Conservation (phyloP, 2,113 vertebrate genomes). For the Platysternon megacephalum region DNA sequence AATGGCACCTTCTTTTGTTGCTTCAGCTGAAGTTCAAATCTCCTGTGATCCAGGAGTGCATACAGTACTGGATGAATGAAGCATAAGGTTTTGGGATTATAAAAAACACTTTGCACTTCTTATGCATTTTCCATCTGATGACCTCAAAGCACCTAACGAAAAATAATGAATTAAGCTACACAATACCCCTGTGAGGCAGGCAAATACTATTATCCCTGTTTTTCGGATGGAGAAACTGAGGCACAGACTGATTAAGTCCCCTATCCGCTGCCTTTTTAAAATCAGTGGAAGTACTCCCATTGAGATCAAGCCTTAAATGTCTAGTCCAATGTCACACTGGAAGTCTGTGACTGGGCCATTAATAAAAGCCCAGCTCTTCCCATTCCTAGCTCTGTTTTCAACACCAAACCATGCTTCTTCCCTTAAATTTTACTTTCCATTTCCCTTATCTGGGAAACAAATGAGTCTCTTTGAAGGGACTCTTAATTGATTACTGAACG, state of each 20-base stretch:
- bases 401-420: neutral
- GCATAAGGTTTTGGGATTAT: neutral
- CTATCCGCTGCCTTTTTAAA: neutral
- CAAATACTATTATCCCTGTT: neutral
- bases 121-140: neutral
- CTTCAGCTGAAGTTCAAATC: neutral
- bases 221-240: neutral
- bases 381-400: neutral
- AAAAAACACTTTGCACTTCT: neutral
- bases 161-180: neutral
- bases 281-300: accelerated
- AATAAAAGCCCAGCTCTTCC: neutral
- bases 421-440: neutral
- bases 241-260: neutral
- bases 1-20: neutral
- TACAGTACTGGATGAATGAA: neutral
- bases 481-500: neutral
- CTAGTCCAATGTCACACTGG: neutral
- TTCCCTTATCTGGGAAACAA: neutral
- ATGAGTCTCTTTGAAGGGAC: neutral
- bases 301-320: neutral
- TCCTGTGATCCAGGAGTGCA: neutral
- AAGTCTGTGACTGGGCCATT: neutral
- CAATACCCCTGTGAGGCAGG: neutral
- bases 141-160: neutral